Percentiles rank a stretch among this genome's conserved stretches.
These are phyloP conservation scores for Glyphotaelius pellucidus DNA, from an alignment of 2,888 invertebrate genomes.

Conservation along the genomic window DNA sequence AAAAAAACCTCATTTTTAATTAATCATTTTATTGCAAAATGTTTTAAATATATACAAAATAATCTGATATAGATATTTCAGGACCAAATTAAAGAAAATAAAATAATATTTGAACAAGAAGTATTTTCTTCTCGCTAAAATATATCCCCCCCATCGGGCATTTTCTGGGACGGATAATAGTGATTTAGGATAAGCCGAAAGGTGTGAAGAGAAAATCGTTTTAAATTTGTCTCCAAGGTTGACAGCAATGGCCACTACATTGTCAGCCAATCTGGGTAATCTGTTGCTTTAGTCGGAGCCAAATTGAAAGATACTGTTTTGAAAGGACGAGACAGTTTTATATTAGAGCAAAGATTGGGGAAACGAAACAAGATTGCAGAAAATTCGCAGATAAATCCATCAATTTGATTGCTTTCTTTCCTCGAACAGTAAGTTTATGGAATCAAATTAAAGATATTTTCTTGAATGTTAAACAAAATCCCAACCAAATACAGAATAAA, in stretches of 20 bases:
- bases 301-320: slow-evolving; percentile 48
- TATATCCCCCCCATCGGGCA: not conserved
- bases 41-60: not conserved
- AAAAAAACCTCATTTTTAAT: too few species aligned
- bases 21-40: not conserved
- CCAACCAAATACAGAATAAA: not conserved
- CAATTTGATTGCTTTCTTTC: not conserved
- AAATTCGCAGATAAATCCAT: slow-evolving; percentile 25
- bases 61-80: too few species aligned
- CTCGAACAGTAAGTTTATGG: not conserved
- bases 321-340: slow-evolving; percentile 36
- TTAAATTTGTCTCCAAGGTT: slow-evolving; percentile 43
- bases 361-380: slow-evolving; percentile 17
- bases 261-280: slow-evolving; percentile 42
- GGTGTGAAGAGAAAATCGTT: slow-evolving; percentile 44
- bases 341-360: slow-evolving; percentile 28
- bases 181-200: slow-evolving; percentile 40
- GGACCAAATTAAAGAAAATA: not conserved
- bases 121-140: not conserved
- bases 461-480: not conserved
- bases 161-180: slow-evolving; percentile 31
- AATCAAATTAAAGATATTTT: not conserved
- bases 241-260: slow-evolving; percentile 39
- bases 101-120: not conserved
- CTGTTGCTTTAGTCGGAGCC: slow-evolving; percentile 42